Conservation (phyloP, 1,140 invertebrate species). For the Platyscapa corneri region DNA sequence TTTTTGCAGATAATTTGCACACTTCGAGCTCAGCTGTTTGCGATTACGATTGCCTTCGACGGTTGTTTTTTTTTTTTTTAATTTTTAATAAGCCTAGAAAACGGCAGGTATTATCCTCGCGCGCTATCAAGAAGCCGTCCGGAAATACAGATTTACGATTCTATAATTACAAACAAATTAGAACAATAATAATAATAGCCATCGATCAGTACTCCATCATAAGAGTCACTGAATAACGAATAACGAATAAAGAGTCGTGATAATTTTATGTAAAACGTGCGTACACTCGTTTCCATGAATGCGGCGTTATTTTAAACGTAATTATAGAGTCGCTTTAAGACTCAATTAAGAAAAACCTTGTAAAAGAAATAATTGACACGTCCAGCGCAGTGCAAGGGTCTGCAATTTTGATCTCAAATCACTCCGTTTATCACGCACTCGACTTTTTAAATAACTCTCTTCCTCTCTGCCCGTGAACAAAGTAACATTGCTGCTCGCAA, state of each 20-base stretch:
- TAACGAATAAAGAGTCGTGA: neutral
- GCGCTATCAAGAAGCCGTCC: too few relatives aligned
- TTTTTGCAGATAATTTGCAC: neutral
- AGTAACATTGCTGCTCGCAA: neutral
- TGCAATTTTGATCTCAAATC: slow-evolving; percentile 26
- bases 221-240: neutral
- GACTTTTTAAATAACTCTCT: neutral
- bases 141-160: neutral
- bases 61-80: too few relatives aligned
- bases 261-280: slow-evolving; percentile 5
- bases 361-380: slow-evolving; percentile 10
- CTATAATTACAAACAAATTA: neutral
- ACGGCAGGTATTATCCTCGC: neutral
- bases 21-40: too few relatives aligned
- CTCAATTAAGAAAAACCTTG: slow-evolving; percentile 32
- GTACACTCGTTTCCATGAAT: neutral
- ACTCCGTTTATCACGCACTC: slow-evolving; percentile 14
- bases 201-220: neutral
- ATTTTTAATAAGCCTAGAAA: too few relatives aligned
- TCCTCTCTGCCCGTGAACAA: too few relatives aligned
- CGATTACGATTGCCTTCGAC: too few relatives aligned
- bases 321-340: slow-evolving; percentile 15
- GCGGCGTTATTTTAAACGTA: neutral
- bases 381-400: neutral
- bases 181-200: neutral